Evolutionary conservation across 1,140 invertebrate genomes (phyloP).

Genomic region (Scaptomyza graminum): DNA sequence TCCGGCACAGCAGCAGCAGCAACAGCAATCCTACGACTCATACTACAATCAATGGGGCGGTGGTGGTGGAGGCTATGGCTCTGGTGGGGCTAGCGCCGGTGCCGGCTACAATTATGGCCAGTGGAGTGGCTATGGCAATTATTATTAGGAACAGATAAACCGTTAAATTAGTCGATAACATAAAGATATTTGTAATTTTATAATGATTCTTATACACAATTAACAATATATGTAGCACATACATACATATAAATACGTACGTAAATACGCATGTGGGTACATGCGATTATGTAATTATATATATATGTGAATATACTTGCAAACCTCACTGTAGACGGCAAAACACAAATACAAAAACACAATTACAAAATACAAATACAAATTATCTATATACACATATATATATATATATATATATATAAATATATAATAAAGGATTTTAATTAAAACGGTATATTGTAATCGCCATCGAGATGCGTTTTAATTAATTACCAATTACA

Average conservation of each 20-base stretch:
- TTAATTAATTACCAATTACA: constrained; percentile 16
- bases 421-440: constrained; percentile 44
- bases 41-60: constrained; percentile 90
- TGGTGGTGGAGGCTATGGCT: constrained; percentile 79
- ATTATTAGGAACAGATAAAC: constrained; percentile 58
- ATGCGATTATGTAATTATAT: constrained; percentile 17
- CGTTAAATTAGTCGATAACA: constrained; percentile 53
- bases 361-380: constrained; percentile 33
- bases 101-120: constrained; percentile 86
- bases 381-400: constrained; percentile 18
- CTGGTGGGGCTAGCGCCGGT: constrained; percentile 86
- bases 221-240: constrained; percentile 19
- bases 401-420: constrained; percentile 17
- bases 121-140: constrained; percentile 86
- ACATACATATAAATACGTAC: constrained; percentile 22
- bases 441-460: constrained; percentile 55
- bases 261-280: no score
- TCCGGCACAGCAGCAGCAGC: constrained; percentile 86
- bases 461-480: constrained; percentile 13
- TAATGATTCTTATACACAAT: constrained; percentile 56
- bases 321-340: constrained; percentile 31
- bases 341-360: constrained; percentile 2
- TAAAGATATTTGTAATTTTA: constrained; percentile 66
- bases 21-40: constrained; percentile 86
- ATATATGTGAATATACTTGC: constrained; percentile 24